These are phyloP conservation scores for Eilema depressum DNA, from an alignment of 2,888 invertebrate species.

Conservation along the genomic window DNA sequence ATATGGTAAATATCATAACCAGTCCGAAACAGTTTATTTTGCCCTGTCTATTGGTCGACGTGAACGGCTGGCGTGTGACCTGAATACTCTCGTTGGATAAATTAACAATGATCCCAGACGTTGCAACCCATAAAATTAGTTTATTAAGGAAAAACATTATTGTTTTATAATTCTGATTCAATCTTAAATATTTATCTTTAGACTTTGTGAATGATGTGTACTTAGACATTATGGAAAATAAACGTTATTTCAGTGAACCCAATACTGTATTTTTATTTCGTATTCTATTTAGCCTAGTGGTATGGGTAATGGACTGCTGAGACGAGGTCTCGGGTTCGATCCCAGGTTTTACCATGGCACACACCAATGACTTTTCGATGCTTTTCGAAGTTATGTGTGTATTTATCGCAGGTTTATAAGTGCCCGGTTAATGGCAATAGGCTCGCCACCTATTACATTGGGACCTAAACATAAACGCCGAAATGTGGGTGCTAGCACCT, in stretches of 20 bases:
- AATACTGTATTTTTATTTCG: background rate
- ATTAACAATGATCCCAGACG: slow-evolving; percentile 44
- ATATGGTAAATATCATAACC: slow-evolving; percentile 70
- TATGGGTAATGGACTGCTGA: too few species aligned
- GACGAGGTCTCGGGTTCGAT: too few species aligned
- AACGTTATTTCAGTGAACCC: background rate
- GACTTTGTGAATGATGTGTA: too few species aligned
- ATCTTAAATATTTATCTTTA: background rate
- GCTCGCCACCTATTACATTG: too few species aligned
- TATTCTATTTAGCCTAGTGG: too few species aligned
- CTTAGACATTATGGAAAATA: background rate
- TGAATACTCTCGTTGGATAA: slow-evolving; percentile 41
- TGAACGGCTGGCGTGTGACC: slow-evolving; percentile 69
- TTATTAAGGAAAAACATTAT: slow-evolving; percentile 15
- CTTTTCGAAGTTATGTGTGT: too few species aligned
- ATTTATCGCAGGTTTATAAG: too few species aligned
- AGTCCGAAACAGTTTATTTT: slow-evolving; percentile 69
- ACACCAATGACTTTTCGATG: too few species aligned
- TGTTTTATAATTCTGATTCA: background rate
- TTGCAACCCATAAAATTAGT: slow-evolving; percentile 33
- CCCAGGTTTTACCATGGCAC: too few species aligned
- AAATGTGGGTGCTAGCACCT: too few species aligned
- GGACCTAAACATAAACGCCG: too few species aligned
- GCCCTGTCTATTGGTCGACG: slow-evolving; percentile 66
- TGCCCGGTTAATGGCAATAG: too few species aligned